Base-by-base conservation (phyloP, 2,797 vertebrate genomes). In the Gambelia wislizenii region DNA sequence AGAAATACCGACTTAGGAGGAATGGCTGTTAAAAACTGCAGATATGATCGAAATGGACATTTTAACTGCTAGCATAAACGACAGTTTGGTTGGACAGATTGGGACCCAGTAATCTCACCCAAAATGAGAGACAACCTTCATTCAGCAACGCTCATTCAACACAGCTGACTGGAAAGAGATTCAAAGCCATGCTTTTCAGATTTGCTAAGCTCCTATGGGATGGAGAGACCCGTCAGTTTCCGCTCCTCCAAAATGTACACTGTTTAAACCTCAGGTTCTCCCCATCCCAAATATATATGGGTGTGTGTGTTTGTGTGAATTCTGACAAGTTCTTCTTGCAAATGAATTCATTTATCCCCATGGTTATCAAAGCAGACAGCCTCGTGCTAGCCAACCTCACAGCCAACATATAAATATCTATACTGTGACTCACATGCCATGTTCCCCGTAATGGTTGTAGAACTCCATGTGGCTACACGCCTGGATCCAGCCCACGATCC, bases 391-490 rank as follows among this genome's bases (percentile, higher is more conserved):
- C 49, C 54, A 12, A 52, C 5, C 44, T 2, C 39, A 3, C 20
- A 16, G 1, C 0, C 12, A 10, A 7, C 64, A 3, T 1, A 47
- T 70, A 83, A 5, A 6, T 39, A 16, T 70, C 69, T 70, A 14
- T 16, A 69, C 49, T 4, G 4, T 76, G 96, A 99, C 99, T 99
- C 94, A 99, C 99, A 98, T 99, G 95, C 99, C 99, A 95, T 98
- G 98, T 33, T 97, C 97, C 85, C 98, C 98, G 1, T 99, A 99
- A 80, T 98, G 98, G 93, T 99, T 99, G 97, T 98, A 98, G 95
- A 99, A 99, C 96, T 99, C 98, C 99, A 99, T 99, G 97, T 99
- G 98, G 96, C 98, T 99, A 94, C 99, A 99, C 0, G 99, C 99
- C 96, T 99, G 99, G 76, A 99, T 99, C 99, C 99, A 99, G 84